Percentiles rank a stretch among this genome's conserved stretches.
Evolutionary conservation across 1,140 invertebrate species (phyloP).

Genomic region (Neotoxoptera formosana): DNA sequence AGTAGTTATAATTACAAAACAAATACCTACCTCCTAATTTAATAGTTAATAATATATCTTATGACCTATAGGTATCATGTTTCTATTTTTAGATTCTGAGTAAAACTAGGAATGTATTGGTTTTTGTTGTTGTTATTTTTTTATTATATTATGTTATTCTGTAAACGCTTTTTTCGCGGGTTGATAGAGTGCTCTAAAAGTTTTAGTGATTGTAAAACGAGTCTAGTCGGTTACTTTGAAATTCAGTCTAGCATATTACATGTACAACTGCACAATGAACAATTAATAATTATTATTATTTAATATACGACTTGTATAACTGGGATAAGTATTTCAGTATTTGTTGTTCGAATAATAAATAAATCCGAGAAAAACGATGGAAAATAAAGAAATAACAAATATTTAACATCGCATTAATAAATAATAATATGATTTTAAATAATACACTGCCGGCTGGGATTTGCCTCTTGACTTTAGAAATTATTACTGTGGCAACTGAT

Average conservation of each 20-base stretch:
- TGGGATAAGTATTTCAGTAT: neutral
- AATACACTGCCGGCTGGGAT: neutral
- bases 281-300: constrained; percentile 15
- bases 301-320: neutral
- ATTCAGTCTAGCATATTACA: neutral
- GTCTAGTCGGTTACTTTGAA: neutral
- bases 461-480: constrained; percentile 2
- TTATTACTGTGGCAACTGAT: neutral
- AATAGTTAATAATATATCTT: neutral
- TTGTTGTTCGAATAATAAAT: constrained; percentile 11
- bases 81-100: neutral
- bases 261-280: neutral
- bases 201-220: neutral
- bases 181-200: neutral
- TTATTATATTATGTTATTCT: neutral
- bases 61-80: neutral
- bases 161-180: neutral
- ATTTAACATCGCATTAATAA: neutral
- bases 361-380: neutral
- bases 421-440: neutral
- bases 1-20: neutral
- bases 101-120: neutral
- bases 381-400: neutral
- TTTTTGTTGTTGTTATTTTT: neutral
- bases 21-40: neutral